Conservation (phyloP, 2,797 vertebrate species). For the Masticophis lateralis region DNA sequence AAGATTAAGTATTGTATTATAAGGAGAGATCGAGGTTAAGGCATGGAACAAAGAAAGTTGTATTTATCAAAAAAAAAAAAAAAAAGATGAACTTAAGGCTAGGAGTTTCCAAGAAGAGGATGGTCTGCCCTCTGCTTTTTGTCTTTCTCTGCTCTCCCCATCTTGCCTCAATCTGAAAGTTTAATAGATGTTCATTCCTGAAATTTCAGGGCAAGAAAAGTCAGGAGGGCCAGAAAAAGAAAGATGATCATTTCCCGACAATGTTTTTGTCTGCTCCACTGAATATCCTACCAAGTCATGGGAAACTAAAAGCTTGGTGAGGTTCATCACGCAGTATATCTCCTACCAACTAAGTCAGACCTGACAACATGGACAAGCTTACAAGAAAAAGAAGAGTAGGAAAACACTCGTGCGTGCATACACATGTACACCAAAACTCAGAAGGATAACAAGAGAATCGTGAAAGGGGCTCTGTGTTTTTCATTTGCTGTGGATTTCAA, state of each 20-base stretch:
- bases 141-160: neutral
- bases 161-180: slow-evolving; percentile 18
- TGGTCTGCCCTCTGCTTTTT: neutral
- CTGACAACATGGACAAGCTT: neutral
- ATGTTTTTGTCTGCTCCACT: slow-evolving; percentile 29
- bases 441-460: neutral
- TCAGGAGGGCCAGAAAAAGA: slow-evolving; percentile 16
- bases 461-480: neutral
- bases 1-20: neutral
- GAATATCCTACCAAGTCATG: slow-evolving; percentile 19
- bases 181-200: slow-evolving; percentile 29
- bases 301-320: slow-evolving; percentile 20
- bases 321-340: neutral
- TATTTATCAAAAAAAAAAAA: neutral
- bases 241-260: slow-evolving; percentile 28
- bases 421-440: neutral
- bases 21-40: neutral
- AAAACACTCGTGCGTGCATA: slow-evolving; percentile 7
- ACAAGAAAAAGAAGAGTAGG: neutral
- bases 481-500: neutral
- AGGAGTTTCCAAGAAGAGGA: slow-evolving; percentile 11
- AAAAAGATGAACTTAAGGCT: neutral
- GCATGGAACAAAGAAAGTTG: neutral
- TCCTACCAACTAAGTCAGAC: slow-evolving; percentile 24
- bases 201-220: slow-evolving; percentile 36